A percentile compares a stretch with the other conserved stretches of the same genome.
These are phyloP conservation scores for Vireo altiloquus DNA, from an alignment of 2,113 vertebrate genomes.

Conservation along the genomic window DNA sequence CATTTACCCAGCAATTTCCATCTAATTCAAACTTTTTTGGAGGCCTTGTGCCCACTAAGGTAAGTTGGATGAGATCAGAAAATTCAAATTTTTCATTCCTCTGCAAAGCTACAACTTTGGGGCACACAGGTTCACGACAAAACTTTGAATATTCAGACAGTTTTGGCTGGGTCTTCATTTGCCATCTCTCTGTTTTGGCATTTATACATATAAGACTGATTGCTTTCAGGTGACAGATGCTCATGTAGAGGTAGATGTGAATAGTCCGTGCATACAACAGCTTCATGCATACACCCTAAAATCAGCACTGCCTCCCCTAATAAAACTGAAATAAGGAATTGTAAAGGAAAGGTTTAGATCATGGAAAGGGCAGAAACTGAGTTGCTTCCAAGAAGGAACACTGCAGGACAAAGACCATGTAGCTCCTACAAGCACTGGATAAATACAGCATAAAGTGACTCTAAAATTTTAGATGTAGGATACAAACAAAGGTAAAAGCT, in stretches of 20 bases:
- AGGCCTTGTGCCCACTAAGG: background rate
- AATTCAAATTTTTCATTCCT: background rate
- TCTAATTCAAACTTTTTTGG: background rate
- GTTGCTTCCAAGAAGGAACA: background rate
- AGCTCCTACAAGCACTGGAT: background rate
- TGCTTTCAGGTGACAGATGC: background rate
- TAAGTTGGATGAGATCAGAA: background rate
- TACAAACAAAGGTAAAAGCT: background rate
- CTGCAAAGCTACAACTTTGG: background rate
- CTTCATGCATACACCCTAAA: background rate
- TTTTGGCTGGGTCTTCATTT: background rate
- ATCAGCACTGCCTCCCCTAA: background rate
- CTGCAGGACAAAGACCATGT: background rate
- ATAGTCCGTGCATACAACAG: background rate
- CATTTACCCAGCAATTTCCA: background rate
- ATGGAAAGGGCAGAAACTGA: background rate
- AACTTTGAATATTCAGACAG: background rate
- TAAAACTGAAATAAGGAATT: background rate
- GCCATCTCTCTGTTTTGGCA: background rate
- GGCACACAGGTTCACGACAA: background rate
- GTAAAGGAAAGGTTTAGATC: background rate
- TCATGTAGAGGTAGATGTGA: background rate
- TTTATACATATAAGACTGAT: background rate
- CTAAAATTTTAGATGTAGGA: background rate
- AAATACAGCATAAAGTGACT: background rate